phyloP scores from a whole-genome alignment of 2,797 vertebrate genomes.

The Periparus ater region DNA sequence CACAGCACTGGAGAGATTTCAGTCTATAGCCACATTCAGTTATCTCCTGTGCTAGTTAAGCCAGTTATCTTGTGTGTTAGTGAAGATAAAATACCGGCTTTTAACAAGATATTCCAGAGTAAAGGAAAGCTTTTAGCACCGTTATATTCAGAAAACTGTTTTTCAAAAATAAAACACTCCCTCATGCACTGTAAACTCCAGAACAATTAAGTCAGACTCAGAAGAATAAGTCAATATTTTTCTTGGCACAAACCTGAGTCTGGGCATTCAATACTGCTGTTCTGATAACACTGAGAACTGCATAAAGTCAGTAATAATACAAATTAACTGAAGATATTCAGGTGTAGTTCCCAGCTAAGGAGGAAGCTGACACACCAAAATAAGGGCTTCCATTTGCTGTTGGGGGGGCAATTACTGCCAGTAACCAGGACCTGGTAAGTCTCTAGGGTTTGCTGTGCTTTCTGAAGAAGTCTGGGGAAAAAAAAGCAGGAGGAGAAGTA shows the following conservation, averaged over 20 bases:
- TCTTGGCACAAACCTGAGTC: constrained; percentile 21
- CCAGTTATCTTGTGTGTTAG: constrained; percentile 17
- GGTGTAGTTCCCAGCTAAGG: neutral
- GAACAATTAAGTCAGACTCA: constrained; percentile 52
- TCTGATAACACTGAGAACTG: constrained; percentile 19
- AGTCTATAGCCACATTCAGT: neutral
- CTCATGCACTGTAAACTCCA: constrained; percentile 47
- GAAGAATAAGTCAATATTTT: constrained; percentile 55
- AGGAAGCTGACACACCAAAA: constrained; percentile 22
- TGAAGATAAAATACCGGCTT: constrained; percentile 17
- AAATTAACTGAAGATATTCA: constrained; percentile 23
- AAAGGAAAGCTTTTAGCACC: neutral
- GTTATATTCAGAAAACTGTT: neutral
- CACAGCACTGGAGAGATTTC: constrained; percentile 5
- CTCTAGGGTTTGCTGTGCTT: neutral
- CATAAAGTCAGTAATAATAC: constrained; percentile 15
- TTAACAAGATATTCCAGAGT: neutral
- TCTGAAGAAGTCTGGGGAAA: neutral
- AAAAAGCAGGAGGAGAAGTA: neutral
- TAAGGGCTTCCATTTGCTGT: constrained; percentile 20
- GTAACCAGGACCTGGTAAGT: neutral
- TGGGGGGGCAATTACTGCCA: neutral
- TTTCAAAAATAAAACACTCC: constrained; percentile 11
- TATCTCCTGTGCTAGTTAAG: constrained; percentile 6
- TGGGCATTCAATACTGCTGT: neutral